Conservation (phyloP, 2,113 vertebrate species). For the Morphnarchus princeps region DNA sequence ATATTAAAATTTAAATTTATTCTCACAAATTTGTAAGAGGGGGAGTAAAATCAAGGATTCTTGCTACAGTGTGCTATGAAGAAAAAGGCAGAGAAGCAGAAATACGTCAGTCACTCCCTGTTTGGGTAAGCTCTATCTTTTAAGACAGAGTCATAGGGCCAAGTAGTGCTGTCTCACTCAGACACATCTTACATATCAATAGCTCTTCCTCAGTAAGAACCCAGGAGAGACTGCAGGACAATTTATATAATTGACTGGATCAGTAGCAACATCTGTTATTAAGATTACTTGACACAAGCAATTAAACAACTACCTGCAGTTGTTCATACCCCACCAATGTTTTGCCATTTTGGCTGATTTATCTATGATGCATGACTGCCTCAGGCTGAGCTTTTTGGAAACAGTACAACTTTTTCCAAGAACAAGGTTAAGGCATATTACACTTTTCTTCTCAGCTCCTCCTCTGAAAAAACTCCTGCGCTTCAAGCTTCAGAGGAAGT, state of each 20-base stretch:
- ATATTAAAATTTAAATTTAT: background rate
- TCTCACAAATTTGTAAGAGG: background rate
- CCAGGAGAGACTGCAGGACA: background rate
- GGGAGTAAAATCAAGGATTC: background rate
- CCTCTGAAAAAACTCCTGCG: background rate
- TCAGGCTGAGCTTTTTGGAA: background rate
- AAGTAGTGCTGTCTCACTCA: background rate
- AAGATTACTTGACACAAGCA: background rate
- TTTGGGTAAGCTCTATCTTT: background rate
- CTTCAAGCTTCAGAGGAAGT: background rate
- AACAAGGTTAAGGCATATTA: background rate
- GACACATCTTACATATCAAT: background rate
- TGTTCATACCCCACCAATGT: background rate
- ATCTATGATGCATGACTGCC: background rate
- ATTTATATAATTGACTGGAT: slow-evolving; percentile 20
- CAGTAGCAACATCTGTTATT: slow-evolving; percentile 38
- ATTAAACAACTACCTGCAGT: slow-evolving; percentile 43
- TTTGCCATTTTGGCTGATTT: background rate
- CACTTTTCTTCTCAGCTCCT: background rate
- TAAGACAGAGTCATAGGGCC: background rate
- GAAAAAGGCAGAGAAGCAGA: background rate
- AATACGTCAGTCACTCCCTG: background rate
- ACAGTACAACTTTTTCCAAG: background rate
- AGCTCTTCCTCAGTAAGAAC: background rate
- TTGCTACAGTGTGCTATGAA: background rate